Base-by-base conservation (phyloP, 2,113 vertebrate species). In the Ivindomyrus marchei region DNA sequence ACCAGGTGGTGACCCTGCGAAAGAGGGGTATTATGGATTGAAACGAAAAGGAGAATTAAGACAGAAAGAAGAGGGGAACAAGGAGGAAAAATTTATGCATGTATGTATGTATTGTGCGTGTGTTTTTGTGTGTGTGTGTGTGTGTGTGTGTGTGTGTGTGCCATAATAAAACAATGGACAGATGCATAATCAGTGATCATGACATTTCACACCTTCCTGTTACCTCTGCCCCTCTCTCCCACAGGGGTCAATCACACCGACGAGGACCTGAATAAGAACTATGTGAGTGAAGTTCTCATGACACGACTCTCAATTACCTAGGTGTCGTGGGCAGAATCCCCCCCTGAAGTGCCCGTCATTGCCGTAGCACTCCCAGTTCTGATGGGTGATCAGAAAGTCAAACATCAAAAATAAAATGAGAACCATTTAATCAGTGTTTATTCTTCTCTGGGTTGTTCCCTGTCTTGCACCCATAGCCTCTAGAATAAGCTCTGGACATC, bases 1-100 rank as follows among this genome's bases (percentile, higher is more conserved):
- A 96, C 96, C 96, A 96, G 49, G 49, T 21, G 66, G 66, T 45
- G 45, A 50, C 66, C 66, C 66, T 47, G 47, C 47, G 47, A 53
- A 36, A 17, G 58, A 31, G 70, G 31, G 70, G 13, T n/a, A 50
- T 39, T 21, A 77, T 39, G 11, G 39, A 19, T 42, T 46, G 11
- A 2, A 62, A 50, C 52, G 27, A 88, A 42, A 70, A 49, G 7
- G 21, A 87, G 27, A 70, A 70, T 70, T 47, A 27, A 52, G n/a
- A 52, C 21, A 21, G 52, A 11, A 8, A 8, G 17, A 31, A 19
- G 62, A 36, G 46, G 49, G 53, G 52, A 58, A 70, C 9, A 39
- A 42, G 19, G 70, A 50, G 58, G 11, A 27, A 80, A 15, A 31
- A 77, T 56, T 5, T 24, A 11, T 50, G 42, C 13, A 4, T 47